Evolutionary conservation across 2,797 vertebrate species (phyloP), one percentile per base, ranked within the genome.

Genomic region (Eulemur coronatus): DNA sequence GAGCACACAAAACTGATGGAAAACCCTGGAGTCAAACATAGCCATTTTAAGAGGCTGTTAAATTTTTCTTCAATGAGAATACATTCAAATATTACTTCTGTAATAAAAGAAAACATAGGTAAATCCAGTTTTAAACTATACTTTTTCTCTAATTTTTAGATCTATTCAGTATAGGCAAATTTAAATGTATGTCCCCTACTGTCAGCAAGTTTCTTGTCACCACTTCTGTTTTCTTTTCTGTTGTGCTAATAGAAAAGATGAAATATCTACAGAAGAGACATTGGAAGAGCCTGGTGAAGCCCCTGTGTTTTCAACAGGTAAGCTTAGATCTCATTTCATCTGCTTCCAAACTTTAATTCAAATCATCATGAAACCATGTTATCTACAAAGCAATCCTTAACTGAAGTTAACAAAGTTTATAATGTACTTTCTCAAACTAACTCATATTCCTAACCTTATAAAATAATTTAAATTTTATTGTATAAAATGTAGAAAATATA

Each of bases 191-290:
- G 57, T 70, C 72, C 26, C 33, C 61, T 78, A 1, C 48, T 84
- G 24, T 70, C 61, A 84, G 72, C 35, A 35, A 52, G 8, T 57
- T 79, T 46, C 41, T 78, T 52, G 65, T 88, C 22, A 95, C 63
- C 63, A 91, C 41, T 73, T 93, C 76, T 89, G 86, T 35, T 59
- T 38, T 95, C 24, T 38, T 98, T 97, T 96, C 65, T 97, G 50
- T 96, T 98, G 87, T 95, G 55, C 89, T 97, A 41, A 87, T 89
- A 99, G 98, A 97, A 98, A 98, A 97, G 98, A 98, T 75, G 98
- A 98, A 97, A 87, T 98, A 90, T 70, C 97, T 12, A 41, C 97
- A 81, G 97, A 98, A 72, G 98, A 98, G 96, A 89, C 84, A 28
- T 73, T 96, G 84, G 63, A 61, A 93, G 95, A 97, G 59, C 10